A percentile compares a stretch with the other conserved stretches of the same genome.
phyloP scores from a whole-genome alignment of 2,113 vertebrate genomes.

The Ptyas mucosa region DNA sequence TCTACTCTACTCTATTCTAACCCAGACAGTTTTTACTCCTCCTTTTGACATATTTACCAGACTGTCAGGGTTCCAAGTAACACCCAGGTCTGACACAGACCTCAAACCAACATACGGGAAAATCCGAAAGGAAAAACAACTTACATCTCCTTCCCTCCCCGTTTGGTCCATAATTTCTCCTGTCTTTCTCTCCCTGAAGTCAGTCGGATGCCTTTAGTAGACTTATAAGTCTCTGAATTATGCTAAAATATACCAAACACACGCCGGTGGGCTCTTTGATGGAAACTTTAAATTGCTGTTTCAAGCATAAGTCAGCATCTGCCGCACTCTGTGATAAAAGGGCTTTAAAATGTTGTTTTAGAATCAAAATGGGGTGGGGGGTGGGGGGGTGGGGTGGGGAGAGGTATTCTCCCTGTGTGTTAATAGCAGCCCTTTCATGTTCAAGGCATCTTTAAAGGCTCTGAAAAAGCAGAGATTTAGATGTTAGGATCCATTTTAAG shows the following conservation, averaged over 20 bases:
- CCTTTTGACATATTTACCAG: conserved; percentile 19
- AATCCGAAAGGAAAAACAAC: conserved; percentile 46
- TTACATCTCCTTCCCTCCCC: not conserved
- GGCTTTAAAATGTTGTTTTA: conserved; percentile 59
- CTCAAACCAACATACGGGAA: conserved; percentile 1
- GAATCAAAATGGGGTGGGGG: conserved; percentile 56
- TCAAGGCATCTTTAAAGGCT: conserved; percentile 58
- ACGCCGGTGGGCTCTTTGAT: conserved; percentile 56
- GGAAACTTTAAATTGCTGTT: conserved; percentile 67
- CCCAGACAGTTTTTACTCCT: not conserved
- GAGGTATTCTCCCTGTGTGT: not conserved
- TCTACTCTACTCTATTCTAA: not conserved
- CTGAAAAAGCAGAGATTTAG: conserved; percentile 51
- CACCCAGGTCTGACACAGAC: not conserved
- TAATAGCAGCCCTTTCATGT: conserved; percentile 42
- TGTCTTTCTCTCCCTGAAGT: conserved; percentile 42
- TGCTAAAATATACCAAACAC: conserved; percentile 70
- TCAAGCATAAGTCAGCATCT: conserved; percentile 61
- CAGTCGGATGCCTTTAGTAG: conserved; percentile 58
- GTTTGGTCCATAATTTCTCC: not conserved
- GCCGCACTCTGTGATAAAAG: conserved; percentile 65
- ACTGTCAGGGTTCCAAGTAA: too few species aligned
- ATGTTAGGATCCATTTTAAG: conserved; percentile 32
- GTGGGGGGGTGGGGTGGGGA: conserved; percentile 28
- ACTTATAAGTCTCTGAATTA: conserved; percentile 58